Percentiles rank a stretch among this genome's conserved stretches.
Conservation (phyloP, 2,888 invertebrate genomes). For the Ceraclea dissimilis region DNA sequence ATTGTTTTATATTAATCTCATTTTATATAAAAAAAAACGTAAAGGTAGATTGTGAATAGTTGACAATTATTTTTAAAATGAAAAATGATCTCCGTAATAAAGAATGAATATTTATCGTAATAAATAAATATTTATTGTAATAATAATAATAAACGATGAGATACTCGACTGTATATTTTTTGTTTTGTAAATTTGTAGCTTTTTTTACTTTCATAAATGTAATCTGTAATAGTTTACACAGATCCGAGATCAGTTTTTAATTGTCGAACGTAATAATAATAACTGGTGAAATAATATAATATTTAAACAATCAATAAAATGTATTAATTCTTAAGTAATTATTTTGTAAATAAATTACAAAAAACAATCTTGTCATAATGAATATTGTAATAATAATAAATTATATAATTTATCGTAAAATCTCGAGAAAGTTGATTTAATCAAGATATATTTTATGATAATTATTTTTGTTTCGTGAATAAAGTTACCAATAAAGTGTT, state of each 20-base stretch:
- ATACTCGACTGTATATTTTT: too few relatives aligned
- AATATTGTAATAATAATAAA: background rate
- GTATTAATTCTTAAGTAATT: background rate
- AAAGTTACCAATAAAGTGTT: background rate
- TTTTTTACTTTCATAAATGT: too few relatives aligned
- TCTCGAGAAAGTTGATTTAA: background rate
- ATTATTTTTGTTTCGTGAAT: background rate
- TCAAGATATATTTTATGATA: conserved; percentile 1
- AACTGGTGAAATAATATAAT: background rate
- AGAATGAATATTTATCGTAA: background rate
- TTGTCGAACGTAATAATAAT: background rate
- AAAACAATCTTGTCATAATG: background rate
- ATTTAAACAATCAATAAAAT: background rate
- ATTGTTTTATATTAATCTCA: background rate
- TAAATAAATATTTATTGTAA: background rate
- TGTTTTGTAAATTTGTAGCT: background rate
- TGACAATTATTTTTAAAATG: too few relatives aligned
- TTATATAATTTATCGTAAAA: too few relatives aligned
- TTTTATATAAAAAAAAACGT: too few relatives aligned
- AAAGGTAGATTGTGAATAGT: too few relatives aligned
- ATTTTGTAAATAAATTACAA: background rate
- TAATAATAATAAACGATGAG: background rate
- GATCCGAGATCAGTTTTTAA: background rate
- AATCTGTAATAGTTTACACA: too few relatives aligned
- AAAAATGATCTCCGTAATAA: background rate